Conservation (phyloP, 2,888 invertebrate genomes). For the Tuberolachnus salignus region DNA sequence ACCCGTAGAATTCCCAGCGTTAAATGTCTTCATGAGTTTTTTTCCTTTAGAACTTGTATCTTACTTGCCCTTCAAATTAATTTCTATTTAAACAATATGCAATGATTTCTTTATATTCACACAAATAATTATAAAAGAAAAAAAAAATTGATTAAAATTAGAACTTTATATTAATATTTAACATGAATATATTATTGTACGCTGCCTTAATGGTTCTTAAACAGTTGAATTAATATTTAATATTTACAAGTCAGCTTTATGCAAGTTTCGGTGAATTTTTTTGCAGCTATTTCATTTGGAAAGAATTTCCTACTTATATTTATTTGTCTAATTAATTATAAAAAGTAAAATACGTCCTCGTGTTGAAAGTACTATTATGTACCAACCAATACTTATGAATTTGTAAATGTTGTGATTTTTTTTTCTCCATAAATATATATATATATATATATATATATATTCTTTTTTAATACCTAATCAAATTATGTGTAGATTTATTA, state of each 20-base stretch:
- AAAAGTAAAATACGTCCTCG: constrained; percentile 14
- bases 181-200: constrained; percentile 9
- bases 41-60: neutral
- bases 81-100: constrained; percentile 4
- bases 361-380: constrained; percentile 21
- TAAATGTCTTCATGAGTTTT: neutral
- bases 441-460: neutral
- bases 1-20: neutral
- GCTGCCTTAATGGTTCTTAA: constrained; percentile 3
- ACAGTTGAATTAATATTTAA: constrained; percentile 19
- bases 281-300: constrained; percentile 21
- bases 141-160: constrained; percentile 37
- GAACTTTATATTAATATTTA: constrained; percentile 41
- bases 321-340: constrained; percentile 10
- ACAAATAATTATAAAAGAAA: constrained; percentile 2
- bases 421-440: neutral
- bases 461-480: constrained; percentile 48
- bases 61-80: constrained; percentile 30
- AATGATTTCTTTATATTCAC: constrained; percentile 2
- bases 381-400: constrained; percentile 16
- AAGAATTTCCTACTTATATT: constrained; percentile 28
- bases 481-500: constrained; percentile 46
- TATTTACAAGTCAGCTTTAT: neutral
- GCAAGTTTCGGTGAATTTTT: constrained; percentile 11
- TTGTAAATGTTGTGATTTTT: constrained; percentile 46